Percentiles rank a stretch among this genome's conserved stretches.
Conservation (phyloP, 2,888 invertebrate genomes). For the Cotesia congregata region DNA sequence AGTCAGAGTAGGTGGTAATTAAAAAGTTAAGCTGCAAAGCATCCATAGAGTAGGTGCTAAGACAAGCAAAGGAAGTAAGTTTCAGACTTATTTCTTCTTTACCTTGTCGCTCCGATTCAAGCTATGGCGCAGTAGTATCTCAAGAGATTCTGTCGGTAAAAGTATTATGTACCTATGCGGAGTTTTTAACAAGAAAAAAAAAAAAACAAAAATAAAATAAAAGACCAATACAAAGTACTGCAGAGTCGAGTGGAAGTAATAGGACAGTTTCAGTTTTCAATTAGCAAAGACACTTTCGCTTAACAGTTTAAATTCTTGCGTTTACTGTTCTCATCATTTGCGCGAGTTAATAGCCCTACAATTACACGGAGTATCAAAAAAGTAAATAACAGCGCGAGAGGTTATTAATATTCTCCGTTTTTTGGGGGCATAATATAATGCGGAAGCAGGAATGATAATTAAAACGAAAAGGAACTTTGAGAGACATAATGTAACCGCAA, state of each 20-base stretch:
- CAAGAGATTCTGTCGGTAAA: background rate
- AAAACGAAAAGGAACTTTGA: slow-evolving; percentile 35
- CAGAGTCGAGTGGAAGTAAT: slow-evolving; percentile 53
- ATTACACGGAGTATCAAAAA: background rate
- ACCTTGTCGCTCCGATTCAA: slow-evolving; percentile 11
- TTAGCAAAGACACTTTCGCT: slow-evolving; percentile 48
- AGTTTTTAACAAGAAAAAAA: background rate
- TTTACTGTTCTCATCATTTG: slow-evolving; percentile 1
- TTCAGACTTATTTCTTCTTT: slow-evolving; percentile 38
- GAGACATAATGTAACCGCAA: slow-evolving; percentile 8
- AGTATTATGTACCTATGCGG: slow-evolving; percentile 1
- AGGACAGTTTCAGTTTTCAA: slow-evolving; percentile 59
- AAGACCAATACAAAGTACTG: slow-evolving; percentile 4
- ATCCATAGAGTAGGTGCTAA: slow-evolving; percentile 53
- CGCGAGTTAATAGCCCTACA: background rate
- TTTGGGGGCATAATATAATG: background rate
- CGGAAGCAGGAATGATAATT: slow-evolving; percentile 8
- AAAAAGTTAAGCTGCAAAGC: slow-evolving; percentile 62
- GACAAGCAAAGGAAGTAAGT: slow-evolving; percentile 49
- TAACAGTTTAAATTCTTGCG: background rate
- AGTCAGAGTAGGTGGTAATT: slow-evolving; percentile 60
- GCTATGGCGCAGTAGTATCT: slow-evolving; percentile 5
- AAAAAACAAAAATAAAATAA: background rate
- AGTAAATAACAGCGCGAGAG: background rate
- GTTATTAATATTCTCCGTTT: background rate